phyloP scores from a whole-genome alignment of 2,888 invertebrate genomes.

The Andrena trimmerana region DNA sequence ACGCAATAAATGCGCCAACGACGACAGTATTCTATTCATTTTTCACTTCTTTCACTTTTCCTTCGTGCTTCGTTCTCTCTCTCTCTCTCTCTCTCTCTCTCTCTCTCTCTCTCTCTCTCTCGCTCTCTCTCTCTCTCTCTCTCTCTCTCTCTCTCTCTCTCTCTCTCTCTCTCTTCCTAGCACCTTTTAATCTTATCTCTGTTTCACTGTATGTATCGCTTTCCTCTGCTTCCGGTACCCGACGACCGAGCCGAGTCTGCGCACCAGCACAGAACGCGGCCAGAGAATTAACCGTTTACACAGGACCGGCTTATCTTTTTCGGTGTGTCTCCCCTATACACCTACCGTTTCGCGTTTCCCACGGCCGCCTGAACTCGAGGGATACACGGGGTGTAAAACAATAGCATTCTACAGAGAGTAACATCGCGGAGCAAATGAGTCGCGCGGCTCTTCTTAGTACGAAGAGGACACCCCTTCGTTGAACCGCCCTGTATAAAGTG shows the following conservation, averaged over 20 bases:
- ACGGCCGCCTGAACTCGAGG: no score
- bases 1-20: constrained; percentile 32
- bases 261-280: background rate
- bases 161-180: constrained; percentile 34
- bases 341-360: no score
- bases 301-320: background rate
- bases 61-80: constrained; percentile 5
- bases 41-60: constrained; percentile 35
- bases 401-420: no score
- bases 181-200: constrained; percentile 4
- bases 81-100: background rate
- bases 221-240: constrained; percentile 2
- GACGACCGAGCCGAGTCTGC: no score
- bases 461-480: no score
- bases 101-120: constrained; percentile 25
- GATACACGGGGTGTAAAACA: no score
- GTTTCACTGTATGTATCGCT: constrained; percentile 12
- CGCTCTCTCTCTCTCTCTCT: background rate
- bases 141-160: constrained; percentile 15
- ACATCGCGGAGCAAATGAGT: no score
- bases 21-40: constrained; percentile 59
- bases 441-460: no score
- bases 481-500: no score
- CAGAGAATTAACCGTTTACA: background rate
- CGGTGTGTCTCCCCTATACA: background rate